A percentile compares a stretch with the other conserved stretches of the same genome.
Conservation (phyloP, 2,113 vertebrate genomes). For the Gymnocephalus cernua region DNA sequence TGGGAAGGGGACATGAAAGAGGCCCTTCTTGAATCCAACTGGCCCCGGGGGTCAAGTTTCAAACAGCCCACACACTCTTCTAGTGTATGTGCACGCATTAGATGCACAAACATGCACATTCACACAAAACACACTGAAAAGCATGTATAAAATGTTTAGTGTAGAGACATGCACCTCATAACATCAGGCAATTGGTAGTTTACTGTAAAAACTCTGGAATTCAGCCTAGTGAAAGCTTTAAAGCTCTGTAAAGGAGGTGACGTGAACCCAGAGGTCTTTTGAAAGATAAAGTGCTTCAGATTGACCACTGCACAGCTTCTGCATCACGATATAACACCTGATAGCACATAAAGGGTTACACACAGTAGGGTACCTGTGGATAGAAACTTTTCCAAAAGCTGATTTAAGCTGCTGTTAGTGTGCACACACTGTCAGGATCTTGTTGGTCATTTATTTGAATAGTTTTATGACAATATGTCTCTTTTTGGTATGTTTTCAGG, state of each 20-base stretch:
- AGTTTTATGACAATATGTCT: neutral
- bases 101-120: slow-evolving; percentile 41
- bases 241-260: slow-evolving; percentile 68
- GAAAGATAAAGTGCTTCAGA: slow-evolving; percentile 54
- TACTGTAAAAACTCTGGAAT: slow-evolving; percentile 75
- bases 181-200: slow-evolving; percentile 50
- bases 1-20: slow-evolving; percentile 76
- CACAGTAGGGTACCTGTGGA: neutral
- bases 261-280: slow-evolving; percentile 52
- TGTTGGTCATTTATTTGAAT: neutral
- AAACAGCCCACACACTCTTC: slow-evolving; percentile 47
- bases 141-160: slow-evolving; percentile 52
- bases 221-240: slow-evolving; percentile 74
- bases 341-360: neutral
- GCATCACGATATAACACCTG: neutral
- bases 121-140: slow-evolving; percentile 44
- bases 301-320: slow-evolving; percentile 10
- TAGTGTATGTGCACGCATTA: slow-evolving; percentile 2
- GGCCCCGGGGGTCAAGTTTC: slow-evolving; percentile 69
- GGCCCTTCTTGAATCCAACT: slow-evolving; percentile 73
- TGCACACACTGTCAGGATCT: no score
- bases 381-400: neutral
- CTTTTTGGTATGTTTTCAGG: neutral
- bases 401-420: neutral
- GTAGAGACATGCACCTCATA: slow-evolving; percentile 42